Evolutionary conservation across 2,888 invertebrate species (phyloP).

Genomic region (Chloroclystis v-ata): DNA sequence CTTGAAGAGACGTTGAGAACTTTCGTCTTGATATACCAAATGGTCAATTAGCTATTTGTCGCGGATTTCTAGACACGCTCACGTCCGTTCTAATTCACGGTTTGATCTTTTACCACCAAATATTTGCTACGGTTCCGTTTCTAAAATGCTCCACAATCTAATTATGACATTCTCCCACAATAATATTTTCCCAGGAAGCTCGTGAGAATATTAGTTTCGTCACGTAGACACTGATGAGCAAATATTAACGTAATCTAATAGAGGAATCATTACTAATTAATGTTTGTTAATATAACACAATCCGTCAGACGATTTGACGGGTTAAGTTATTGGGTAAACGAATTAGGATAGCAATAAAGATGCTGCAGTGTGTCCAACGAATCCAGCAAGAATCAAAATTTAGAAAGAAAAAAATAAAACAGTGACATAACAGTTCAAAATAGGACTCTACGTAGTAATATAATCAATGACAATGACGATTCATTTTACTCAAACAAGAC

Average conservation of each 20-base stretch:
- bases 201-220: constrained; percentile 24
- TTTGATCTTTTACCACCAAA: constrained; percentile 6
- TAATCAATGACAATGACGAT: constrained; percentile 15
- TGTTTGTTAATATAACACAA: background rate
- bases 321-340: background rate
- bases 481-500: constrained; percentile 22
- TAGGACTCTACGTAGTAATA: constrained; percentile 3
- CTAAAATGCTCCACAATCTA: background rate
- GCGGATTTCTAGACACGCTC: constrained; percentile 1
- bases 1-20: too few species aligned
- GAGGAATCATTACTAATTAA: constrained; percentile 4
- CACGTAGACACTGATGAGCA: constrained; percentile 9
- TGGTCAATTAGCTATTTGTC: background rate
- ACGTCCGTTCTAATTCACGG: constrained; percentile 1
- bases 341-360: background rate
- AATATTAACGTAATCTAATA: constrained; percentile 7
- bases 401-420: background rate
- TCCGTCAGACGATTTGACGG: too few species aligned
- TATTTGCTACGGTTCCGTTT: background rate
- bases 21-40: too few species aligned
- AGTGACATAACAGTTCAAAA: background rate
- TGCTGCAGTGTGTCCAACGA: background rate
- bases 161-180: background rate
- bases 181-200: constrained; percentile 12
- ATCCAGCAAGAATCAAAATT: too few species aligned